Conservation (phyloP, 1,140 invertebrate species). For the Orussus abietinus region DNA sequence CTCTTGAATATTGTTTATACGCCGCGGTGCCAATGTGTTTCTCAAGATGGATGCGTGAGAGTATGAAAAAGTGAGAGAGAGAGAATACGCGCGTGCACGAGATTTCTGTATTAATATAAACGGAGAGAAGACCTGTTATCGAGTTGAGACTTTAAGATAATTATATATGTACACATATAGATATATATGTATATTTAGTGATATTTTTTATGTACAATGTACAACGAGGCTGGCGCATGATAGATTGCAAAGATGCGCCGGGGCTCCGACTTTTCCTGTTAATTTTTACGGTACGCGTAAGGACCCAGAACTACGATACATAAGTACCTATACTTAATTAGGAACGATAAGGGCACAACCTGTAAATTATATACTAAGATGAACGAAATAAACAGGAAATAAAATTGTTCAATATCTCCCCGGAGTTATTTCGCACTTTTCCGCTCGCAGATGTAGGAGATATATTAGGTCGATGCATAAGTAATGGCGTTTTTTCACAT, state of each 20-base stretch:
- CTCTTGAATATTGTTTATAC: slow-evolving; percentile 1
- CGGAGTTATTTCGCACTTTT: too few relatives aligned
- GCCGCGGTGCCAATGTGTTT: slow-evolving; percentile 7
- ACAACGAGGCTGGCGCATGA: slow-evolving; percentile 21
- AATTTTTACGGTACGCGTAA: slow-evolving; percentile 37
- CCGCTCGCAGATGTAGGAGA: too few relatives aligned
- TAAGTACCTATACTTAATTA: slow-evolving; percentile 40
- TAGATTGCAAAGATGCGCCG: slow-evolving; percentile 22
- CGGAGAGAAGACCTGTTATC: slow-evolving; percentile 1
- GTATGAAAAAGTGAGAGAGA: slow-evolving; percentile 16
- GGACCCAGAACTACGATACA: slow-evolving; percentile 30
- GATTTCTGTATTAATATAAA: slow-evolving; percentile 16
- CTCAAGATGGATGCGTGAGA: slow-evolving; percentile 13
- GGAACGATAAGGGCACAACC: slow-evolving; percentile 33
- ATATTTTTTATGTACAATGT: slow-evolving; percentile 39
- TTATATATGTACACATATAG: slow-evolving; percentile 28
- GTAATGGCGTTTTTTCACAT: too few relatives aligned
- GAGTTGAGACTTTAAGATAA: slow-evolving; percentile 8
- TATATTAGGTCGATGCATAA: too few relatives aligned
- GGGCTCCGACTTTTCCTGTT: slow-evolving; percentile 33
- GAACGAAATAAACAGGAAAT: slow-evolving; percentile 30
- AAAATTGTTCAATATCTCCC: too few relatives aligned
- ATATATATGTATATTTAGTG: too few relatives aligned
- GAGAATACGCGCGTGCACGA: too few relatives aligned
- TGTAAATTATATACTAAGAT: slow-evolving; percentile 48